Percentiles rank a stretch among this genome's conserved stretches.
phyloP scores from a whole-genome alignment of 92 coral and sea anemone genomes.

The Bergia sp. region DNA sequence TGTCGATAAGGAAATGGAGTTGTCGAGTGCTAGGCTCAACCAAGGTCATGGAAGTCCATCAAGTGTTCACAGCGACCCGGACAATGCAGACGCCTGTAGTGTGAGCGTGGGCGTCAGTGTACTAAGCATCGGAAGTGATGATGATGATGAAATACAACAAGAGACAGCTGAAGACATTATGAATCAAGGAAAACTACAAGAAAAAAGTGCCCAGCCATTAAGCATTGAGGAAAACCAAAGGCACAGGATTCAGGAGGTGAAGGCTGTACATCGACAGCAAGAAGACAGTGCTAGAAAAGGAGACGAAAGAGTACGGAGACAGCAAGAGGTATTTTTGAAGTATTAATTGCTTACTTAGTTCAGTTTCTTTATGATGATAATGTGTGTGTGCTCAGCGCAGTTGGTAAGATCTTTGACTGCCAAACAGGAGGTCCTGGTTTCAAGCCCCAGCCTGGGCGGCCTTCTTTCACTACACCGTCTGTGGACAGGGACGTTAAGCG shows the following conservation, averaged over 20 bases:
- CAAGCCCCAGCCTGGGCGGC: too few species aligned
- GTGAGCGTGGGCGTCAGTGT: constrained; percentile 85
- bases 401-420: too few species aligned
- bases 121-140: constrained; percentile 84
- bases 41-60: constrained; percentile 80
- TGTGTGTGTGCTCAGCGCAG: too few species aligned
- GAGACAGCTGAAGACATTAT: constrained; percentile 34
- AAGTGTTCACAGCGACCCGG: constrained; percentile 77
- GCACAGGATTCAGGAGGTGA: background rate
- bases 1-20: constrained; percentile 66
- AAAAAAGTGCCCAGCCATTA: background rate
- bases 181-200: constrained; percentile 10
- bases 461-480: too few species aligned
- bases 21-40: constrained; percentile 70
- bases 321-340: constrained; percentile 2
- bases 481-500: too few species aligned
- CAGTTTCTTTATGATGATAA: background rate
- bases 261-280: background rate
- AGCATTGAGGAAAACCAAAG: background rate
- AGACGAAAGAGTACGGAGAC: background rate
- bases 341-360: background rate
- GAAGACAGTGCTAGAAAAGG: background rate
- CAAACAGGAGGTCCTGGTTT: too few species aligned
- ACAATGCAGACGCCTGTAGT: constrained; percentile 80
- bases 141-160: constrained; percentile 46